phyloP scores from a whole-genome alignment of 2,888 invertebrate genomes.

The Troides aeacus region DNA sequence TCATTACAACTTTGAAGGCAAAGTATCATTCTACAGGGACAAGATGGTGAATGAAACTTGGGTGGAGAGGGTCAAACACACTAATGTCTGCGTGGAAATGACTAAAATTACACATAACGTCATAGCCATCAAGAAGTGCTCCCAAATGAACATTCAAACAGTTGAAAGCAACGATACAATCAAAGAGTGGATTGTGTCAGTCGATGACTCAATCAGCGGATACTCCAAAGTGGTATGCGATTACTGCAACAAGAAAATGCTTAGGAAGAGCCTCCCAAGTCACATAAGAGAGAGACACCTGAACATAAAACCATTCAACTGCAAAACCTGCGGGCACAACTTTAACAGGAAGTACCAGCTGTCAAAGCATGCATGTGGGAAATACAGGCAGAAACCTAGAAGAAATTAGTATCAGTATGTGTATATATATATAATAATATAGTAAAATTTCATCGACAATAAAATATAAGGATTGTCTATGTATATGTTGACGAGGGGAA shows the following conservation, averaged over 20 bases:
- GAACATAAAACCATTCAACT: constrained; percentile 1
- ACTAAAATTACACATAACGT: constrained; percentile 14
- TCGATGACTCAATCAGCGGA: not conserved
- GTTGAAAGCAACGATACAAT: too few relatives aligned
- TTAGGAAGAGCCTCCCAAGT: constrained; percentile 9
- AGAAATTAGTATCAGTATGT: not conserved
- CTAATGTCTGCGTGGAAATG: constrained; percentile 13
- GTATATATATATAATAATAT: too few relatives aligned
- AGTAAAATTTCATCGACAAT: too few relatives aligned
- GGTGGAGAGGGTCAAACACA: constrained; percentile 5
- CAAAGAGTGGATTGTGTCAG: too few relatives aligned
- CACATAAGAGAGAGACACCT: constrained; percentile 13
- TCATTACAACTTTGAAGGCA: constrained; percentile 14
- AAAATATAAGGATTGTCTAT: too few relatives aligned
- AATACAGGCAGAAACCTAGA: not conserved
- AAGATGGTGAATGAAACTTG: constrained; percentile 10
- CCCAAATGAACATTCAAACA: not conserved
- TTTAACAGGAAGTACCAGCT: constrained; percentile 6
- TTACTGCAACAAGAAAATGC: constrained; percentile 16
- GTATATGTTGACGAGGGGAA: too few relatives aligned
- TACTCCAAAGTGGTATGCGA: constrained; percentile 1
- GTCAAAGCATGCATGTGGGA: constrained; percentile 4
- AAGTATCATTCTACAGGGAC: constrained; percentile 5
- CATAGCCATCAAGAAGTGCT: constrained; percentile 4
- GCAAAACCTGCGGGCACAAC: not conserved